Base-by-base conservation (phyloP, 2,797 vertebrate genomes). In the Enoplosus armatus region DNA sequence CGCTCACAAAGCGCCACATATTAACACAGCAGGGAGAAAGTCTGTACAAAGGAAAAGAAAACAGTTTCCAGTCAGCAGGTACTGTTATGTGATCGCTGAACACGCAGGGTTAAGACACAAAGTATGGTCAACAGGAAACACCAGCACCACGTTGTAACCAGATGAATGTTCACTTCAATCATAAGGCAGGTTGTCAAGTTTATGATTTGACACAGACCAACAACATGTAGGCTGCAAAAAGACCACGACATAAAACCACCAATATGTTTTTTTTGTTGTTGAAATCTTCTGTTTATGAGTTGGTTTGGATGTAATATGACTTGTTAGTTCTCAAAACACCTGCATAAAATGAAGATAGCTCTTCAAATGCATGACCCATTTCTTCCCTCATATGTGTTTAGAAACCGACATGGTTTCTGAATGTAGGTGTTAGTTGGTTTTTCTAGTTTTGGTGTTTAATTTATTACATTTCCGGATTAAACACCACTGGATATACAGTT, bases 31-130 rank as follows among this genome's bases (percentile, higher is more conserved):
- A 0, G 74, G 74, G 15, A 55, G 69, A 74, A 73, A 72, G 75
- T 89, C 56, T 76, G 77, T 43, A 75, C 78, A 88, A 76, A 88
- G 81, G 75, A 58, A 24, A 81, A 72, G 56, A 67, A 71, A 83
- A 65, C 60, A 68, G 35, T 53, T 56, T 37, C 26, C 50, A 43
- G 64, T 69, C 81, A 53, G 84, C 75, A 35, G 11, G 62, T 18
- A 3, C 39, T 5, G 78, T 67, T 24, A 37, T 5, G 2, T 48
- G 41, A 74, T 56, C 6, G 1, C 39, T 18, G 27, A 48, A 39
- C n/a, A 20, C 15, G 54, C 24, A 29, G 50, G 31, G 55, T 61
- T 50, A 22, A 47, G 8, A 18, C 65, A 54, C 67, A 26, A 67
- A 60, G 62, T 12, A 60, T 37, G 3, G n/a, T n/a, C n/a, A n/a